Evolutionary conservation across 2,888 invertebrate genomes (phyloP).

Genomic region (Drosophila recens): DNA sequence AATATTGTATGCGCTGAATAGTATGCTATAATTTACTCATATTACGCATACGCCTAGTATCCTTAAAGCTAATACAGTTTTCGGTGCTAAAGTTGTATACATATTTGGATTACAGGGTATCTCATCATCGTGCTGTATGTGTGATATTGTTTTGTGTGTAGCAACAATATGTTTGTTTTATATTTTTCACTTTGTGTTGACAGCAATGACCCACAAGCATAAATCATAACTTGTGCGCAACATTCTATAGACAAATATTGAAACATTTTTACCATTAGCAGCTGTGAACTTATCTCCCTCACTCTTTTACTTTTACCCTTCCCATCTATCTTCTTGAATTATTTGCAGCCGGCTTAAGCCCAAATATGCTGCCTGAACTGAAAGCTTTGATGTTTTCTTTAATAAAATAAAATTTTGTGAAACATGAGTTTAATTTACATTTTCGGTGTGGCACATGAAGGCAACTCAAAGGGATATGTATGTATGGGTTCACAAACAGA

Average conservation of each 20-base stretch:
- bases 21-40: conserved; percentile 46
- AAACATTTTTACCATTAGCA: conserved; percentile 49
- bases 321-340: conserved; percentile 1
- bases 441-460: conserved; percentile 5
- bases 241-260: conserved; percentile 56
- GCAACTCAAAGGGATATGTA: neutral
- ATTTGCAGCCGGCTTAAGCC: conserved; percentile 14
- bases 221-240: conserved; percentile 77
- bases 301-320: neutral
- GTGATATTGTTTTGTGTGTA: conserved; percentile 6
- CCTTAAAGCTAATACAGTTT: neutral
- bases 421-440: conserved; percentile 18
- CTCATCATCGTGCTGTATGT: neutral
- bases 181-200: conserved; percentile 73
- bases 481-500: conserved; percentile 10
- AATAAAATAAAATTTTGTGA: conserved; percentile 37
- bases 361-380: conserved; percentile 29
- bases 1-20: conserved; percentile 23
- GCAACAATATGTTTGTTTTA: conserved; percentile 71
- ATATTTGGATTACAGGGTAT: conserved; percentile 19
- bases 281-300: conserved; percentile 11
- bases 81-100: neutral
- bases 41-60: conserved; percentile 33
- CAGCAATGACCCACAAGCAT: conserved; percentile 84
- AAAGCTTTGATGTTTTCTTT: conserved; percentile 42